Conservation (phyloP, 2,888 invertebrate genomes). For the Muscina levida region DNA sequence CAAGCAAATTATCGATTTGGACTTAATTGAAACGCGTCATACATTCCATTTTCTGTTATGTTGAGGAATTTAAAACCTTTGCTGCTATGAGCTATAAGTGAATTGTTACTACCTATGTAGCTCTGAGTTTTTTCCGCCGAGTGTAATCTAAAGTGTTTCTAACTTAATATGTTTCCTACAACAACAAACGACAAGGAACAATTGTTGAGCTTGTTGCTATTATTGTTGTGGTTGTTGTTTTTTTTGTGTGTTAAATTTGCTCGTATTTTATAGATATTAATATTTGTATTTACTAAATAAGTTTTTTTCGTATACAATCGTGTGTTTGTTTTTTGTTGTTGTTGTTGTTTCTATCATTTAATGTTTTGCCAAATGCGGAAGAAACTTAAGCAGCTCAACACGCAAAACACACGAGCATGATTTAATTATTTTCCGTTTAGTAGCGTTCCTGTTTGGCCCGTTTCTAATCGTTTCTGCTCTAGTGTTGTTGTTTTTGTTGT, state of each 20-base stretch:
- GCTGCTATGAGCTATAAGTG: no score
- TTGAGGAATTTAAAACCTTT: no score
- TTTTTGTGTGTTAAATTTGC: no score
- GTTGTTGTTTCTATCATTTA: not conserved
- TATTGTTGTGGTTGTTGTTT: constrained; percentile 17
- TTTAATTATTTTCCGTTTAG: constrained; percentile 51
- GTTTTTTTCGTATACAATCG: not conserved
- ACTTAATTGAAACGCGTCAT: no score
- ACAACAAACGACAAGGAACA: not conserved
- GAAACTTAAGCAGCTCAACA: not conserved
- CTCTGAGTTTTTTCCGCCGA: no score
- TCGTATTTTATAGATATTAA: no score
- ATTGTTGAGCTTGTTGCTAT: constrained; percentile 3
- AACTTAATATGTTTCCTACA: not conserved
- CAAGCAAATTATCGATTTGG: no score
- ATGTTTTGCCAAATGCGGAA: constrained; percentile 29
- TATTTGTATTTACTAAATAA: constrained; percentile 7
- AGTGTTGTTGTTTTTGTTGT: no score
- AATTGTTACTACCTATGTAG: no score
- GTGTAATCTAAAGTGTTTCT: not conserved
- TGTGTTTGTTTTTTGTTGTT: not conserved
- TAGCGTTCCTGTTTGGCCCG: constrained; percentile 45
- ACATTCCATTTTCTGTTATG: no score
- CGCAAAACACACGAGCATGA: constrained; percentile 13
- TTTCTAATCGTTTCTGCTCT: not conserved